Percentiles rank a stretch among this genome's conserved stretches.
phyloP scores from a whole-genome alignment of 2,797 vertebrate species.

The Botia kubotai region DNA sequence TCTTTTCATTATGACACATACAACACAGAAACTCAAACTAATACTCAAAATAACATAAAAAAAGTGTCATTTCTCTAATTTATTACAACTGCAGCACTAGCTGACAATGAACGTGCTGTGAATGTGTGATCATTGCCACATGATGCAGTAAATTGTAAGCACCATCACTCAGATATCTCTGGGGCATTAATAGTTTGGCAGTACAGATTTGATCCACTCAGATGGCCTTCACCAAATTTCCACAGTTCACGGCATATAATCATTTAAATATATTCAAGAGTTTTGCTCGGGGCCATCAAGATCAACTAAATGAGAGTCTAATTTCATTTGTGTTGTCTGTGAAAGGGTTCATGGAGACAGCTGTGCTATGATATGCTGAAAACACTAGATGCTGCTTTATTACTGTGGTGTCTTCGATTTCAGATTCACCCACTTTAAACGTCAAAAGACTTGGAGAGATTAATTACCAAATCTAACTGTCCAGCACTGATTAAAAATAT shows the following conservation, averaged over 20 bases:
- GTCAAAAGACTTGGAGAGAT: not conserved
- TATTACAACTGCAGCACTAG: not conserved
- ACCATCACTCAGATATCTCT: not conserved
- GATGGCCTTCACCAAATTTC: not conserved
- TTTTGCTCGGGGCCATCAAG: not conserved
- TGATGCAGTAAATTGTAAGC: not conserved
- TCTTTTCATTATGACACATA: too few relatives aligned
- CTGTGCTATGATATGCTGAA: not conserved
- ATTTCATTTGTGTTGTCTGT: constrained; percentile 7
- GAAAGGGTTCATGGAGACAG: not conserved
- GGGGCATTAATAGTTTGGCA: not conserved
- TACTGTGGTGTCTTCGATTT: not conserved
- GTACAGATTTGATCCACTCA: not conserved
- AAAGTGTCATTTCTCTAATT: not conserved
- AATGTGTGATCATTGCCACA: not conserved
- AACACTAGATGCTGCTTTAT: not conserved
- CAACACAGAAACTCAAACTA: too few relatives aligned
- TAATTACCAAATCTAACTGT: not conserved
- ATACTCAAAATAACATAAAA: too few relatives aligned
- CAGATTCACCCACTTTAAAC: not conserved
- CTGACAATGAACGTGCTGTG: not conserved
- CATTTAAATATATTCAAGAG: constrained; percentile 2
- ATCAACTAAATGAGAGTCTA: not conserved
- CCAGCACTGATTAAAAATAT: not conserved
- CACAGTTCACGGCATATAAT: not conserved